Conservation (phyloP, 2,113 vertebrate genomes). For the Peromyscus polionotus region DNA sequence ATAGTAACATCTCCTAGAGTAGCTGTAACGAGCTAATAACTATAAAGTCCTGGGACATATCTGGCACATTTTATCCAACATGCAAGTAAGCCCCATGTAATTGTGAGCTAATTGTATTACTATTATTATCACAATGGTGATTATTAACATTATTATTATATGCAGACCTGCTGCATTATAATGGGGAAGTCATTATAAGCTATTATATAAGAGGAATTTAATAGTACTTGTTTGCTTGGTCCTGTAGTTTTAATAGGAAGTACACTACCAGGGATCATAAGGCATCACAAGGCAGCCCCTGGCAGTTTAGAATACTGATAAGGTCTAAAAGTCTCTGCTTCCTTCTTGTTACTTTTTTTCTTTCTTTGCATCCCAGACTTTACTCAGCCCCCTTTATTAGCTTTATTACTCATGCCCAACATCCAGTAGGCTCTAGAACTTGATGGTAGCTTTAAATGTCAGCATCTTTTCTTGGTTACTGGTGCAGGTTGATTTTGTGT, state of each 20-base stretch:
- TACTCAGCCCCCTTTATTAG: not conserved
- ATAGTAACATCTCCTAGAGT: not conserved
- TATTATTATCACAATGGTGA: slow-evolving; percentile 54
- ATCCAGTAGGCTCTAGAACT: not conserved
- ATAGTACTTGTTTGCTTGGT: slow-evolving; percentile 19
- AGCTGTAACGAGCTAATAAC: not conserved
- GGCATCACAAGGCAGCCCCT: not conserved
- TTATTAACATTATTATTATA: slow-evolving; percentile 67
- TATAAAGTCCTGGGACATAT: not conserved
- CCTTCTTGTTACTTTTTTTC: not conserved
- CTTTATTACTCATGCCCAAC: not conserved
- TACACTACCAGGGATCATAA: not conserved
- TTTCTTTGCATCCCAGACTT: not conserved
- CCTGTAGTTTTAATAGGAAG: not conserved
- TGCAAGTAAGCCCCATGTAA: not conserved
- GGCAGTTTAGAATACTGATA: not conserved
- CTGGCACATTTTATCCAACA: not conserved
- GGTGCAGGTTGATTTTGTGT: not conserved
- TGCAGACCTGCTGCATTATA: slow-evolving; percentile 55
- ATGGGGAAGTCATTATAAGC: slow-evolving; percentile 62
- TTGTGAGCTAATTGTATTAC: slow-evolving; percentile 52
- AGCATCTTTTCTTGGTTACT: not conserved
- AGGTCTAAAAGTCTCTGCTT: not conserved
- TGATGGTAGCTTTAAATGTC: not conserved
- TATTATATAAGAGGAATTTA: slow-evolving; percentile 62